Conservation (phyloP, 2,888 invertebrate genomes). For the Oithona nana region DNA sequence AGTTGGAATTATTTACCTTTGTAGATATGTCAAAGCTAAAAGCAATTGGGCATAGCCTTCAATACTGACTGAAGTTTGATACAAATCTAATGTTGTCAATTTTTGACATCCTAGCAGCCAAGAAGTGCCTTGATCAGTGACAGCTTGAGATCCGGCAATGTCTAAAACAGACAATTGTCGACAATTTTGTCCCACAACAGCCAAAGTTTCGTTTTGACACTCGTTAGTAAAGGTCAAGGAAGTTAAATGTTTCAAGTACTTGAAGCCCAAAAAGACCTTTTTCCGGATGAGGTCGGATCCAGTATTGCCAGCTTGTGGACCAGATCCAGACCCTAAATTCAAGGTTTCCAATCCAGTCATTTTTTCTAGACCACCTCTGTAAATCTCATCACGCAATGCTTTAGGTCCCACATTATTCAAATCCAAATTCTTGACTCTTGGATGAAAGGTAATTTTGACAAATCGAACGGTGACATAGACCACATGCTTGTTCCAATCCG, state of each 20-base stretch:
- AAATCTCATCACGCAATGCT: neutral
- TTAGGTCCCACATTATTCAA: neutral
- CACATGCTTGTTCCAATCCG: neutral
- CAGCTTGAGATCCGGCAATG: neutral
- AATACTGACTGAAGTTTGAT: neutral
- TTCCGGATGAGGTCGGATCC: neutral
- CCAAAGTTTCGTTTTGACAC: conserved; percentile 2
- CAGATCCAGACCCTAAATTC: neutral
- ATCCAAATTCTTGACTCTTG: neutral
- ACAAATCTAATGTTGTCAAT: neutral
- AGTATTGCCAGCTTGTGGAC: neutral
- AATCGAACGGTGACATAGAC: neutral
- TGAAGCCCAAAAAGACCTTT: neutral
- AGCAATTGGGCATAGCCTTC: conserved; percentile 4
- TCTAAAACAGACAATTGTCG: neutral
- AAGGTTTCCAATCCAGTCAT: neutral
- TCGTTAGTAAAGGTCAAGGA: neutral
- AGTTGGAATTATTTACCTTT: too few species aligned
- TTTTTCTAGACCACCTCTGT: neutral
- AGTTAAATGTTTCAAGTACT: neutral
- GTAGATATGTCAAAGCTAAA: neutral
- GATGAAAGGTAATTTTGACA: neutral
- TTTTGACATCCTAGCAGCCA: neutral
- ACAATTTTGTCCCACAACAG: conserved; percentile 2
- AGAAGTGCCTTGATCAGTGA: conserved; percentile 1